phyloP scores from a whole-genome alignment of 1,140 invertebrate species.

The Macrosteles quadrilineatus region DNA sequence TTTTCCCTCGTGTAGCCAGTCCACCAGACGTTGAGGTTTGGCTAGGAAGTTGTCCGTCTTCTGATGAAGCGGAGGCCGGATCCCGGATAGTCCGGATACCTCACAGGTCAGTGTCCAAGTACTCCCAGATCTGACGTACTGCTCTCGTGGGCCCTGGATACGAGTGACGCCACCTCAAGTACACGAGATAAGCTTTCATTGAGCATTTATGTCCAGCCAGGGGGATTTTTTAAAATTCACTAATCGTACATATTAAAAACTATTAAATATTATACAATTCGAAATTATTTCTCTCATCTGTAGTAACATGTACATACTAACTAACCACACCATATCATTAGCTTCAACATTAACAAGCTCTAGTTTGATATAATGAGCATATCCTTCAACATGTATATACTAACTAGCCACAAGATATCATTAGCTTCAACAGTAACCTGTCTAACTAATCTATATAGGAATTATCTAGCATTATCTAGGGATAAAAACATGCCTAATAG shows the following conservation, averaged over 20 bases:
- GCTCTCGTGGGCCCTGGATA: slow-evolving; percentile 53
- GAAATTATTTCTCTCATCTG: too few relatives aligned
- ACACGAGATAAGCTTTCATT: slow-evolving; percentile 9
- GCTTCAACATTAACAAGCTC: too few relatives aligned
- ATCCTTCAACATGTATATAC: too few relatives aligned
- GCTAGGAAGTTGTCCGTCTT: background rate
- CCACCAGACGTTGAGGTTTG: slow-evolving; percentile 28
- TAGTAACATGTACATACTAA: too few relatives aligned
- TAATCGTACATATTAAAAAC: background rate
- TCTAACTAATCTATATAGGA: too few relatives aligned
- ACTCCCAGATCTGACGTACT: slow-evolving; percentile 51
- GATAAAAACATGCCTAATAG: too few relatives aligned
- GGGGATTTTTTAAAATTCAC: background rate
- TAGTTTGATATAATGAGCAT: too few relatives aligned
- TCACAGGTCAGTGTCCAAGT: slow-evolving; percentile 55
- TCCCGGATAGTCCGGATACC: slow-evolving; percentile 50
- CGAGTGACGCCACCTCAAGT: slow-evolving; percentile 43
- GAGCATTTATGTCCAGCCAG: too few relatives aligned
- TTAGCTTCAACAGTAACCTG: too few relatives aligned
- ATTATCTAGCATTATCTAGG: too few relatives aligned
- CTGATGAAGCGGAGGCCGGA: slow-evolving; percentile 46
- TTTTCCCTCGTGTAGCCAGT: slow-evolving; percentile 33
- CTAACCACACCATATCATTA: too few relatives aligned
- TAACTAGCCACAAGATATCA: too few relatives aligned
- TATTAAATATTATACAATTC: background rate